A percentile compares a stretch with the other conserved stretches of the same genome.
These are phyloP conservation scores for Coptodon bakossiorum DNA, from an alignment of 2,113 vertebrate species.

Conservation along the genomic window DNA sequence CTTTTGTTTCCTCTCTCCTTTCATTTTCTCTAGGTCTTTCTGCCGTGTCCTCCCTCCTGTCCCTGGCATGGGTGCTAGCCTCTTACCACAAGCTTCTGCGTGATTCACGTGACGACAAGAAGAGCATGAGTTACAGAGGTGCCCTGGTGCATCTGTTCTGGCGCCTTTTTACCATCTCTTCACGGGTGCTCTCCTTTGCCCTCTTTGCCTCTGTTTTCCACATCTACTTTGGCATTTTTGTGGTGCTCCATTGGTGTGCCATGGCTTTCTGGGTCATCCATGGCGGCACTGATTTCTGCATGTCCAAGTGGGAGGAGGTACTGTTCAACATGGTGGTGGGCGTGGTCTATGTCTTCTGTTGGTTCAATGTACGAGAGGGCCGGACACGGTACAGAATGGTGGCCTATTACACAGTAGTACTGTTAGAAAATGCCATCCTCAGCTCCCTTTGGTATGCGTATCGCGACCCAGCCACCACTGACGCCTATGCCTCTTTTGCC, in stretches of 20 bases:
- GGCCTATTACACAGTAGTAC: conserved; percentile 92
- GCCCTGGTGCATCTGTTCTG: conserved; percentile 95
- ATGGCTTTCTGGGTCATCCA: conserved; percentile 99
- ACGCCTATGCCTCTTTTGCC: conserved; percentile 92
- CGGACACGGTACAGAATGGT: conserved; percentile 98
- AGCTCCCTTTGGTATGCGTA: conserved; percentile 98
- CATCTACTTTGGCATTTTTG: conserved; percentile 99
- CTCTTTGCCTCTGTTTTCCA: conserved; percentile 99
- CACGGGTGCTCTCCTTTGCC: conserved; percentile 96
- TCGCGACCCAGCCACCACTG: conserved; percentile 92
- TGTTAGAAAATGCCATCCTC: conserved; percentile 95
- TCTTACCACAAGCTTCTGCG: conserved; percentile 99
- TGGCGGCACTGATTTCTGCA: conserved; percentile 99
- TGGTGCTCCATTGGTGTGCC: conserved; percentile 99
- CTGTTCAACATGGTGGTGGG: conserved; percentile 99
- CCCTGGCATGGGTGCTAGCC: conserved; percentile 99
- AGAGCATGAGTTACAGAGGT: conserved; percentile 99
- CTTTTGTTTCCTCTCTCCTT: background rate
- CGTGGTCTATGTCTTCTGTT: conserved; percentile 99
- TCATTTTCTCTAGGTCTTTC: conserved; percentile 84
- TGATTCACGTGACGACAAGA: conserved; percentile 98
- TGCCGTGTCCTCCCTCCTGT: conserved; percentile 94
- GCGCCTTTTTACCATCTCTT: conserved; percentile 99
- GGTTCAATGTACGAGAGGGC: conserved; percentile 99
- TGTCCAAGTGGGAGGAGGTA: conserved; percentile 99